phyloP scores from a whole-genome alignment of 2,797 vertebrate species.

The Anisognathus igniventris region DNA sequence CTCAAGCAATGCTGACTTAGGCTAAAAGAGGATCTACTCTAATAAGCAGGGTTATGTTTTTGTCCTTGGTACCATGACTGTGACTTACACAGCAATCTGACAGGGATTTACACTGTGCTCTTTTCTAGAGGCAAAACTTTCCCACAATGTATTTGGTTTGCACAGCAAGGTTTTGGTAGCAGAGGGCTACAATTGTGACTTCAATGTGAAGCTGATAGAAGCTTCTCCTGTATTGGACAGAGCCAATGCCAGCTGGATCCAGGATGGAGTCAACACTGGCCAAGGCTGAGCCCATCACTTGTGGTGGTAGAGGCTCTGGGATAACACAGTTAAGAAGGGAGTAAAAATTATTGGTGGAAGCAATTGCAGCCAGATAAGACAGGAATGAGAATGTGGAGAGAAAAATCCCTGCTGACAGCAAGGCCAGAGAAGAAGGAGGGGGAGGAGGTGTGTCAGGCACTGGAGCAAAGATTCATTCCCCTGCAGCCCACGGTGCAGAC shows the following conservation, averaged over 20 bases:
- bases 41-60: not conserved
- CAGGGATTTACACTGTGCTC: not conserved
- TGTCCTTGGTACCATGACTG: not conserved
- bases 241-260: not conserved
- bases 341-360: not conserved
- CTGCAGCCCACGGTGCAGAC: rapidly evolving
- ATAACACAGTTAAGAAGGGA: not conserved
- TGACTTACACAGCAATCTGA: not conserved
- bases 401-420: not conserved
- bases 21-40: not conserved
- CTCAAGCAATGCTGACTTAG: not conserved
- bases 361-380: not conserved
- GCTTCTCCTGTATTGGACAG: not conserved
- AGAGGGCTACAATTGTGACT: not conserved
- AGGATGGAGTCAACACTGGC: not conserved
- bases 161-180: not conserved
- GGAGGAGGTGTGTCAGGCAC: rapidly evolving
- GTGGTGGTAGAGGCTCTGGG: not conserved
- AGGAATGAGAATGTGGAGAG: not conserved
- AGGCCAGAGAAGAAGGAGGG: not conserved
- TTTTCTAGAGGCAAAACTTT: not conserved
- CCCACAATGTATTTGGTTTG: not conserved
- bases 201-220: not conserved
- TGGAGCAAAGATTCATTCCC: not conserved
- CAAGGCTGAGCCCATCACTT: not conserved